Base-by-base conservation (phyloP, 2,797 vertebrate species). In the Columba guinea region DNA sequence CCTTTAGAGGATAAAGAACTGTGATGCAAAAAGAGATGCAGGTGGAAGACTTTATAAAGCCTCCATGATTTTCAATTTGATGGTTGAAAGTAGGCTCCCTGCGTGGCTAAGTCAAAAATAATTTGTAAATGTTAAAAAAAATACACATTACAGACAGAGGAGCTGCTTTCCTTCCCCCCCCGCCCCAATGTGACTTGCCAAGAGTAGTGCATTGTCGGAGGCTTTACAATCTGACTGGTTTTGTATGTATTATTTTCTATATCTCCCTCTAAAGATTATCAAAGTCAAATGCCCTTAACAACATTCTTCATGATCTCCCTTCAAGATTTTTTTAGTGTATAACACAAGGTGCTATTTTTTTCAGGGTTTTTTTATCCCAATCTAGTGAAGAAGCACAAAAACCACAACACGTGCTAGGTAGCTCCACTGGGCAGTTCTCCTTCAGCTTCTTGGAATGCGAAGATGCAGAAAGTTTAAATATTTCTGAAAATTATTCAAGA, bases 21-120 rank as follows among this genome's bases (percentile, higher is more conserved):
- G 96, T 65, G 92, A 96, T 95, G 96, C 96, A 97, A 97, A 98
- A 97, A 97, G 98, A 97, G 93, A 91, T 97, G 98, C 98, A 98
- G 98, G 98, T 98, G 98, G 98, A 97, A 92, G 93, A 97, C 94
- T 98, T 97, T 97, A 96, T 97, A 97, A 97, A 98, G 97, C 97
- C 92, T 96, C 96, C 96, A 97, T 98, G 98, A 98, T 98, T 98
- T 98, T 97, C 96, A 97, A 94, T 97, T 97, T 96, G 97, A 88
- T 87, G 96, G 88, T 96, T 97, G 97, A 97, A 98, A 98, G 97
- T 97, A 97, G 98, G 94, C 97, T 97, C 98, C 98, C 98, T 97
- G 98, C 97, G 3, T 97, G 87, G 97, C 94, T 95, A 97, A 97
- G 95, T 97, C 95, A 97, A 97, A 98, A 97, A 98, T 98, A 98